Percentiles rank a stretch among this genome's conserved stretches.
Conservation (phyloP, 2,113 vertebrate species). For the Pitta sordida region DNA sequence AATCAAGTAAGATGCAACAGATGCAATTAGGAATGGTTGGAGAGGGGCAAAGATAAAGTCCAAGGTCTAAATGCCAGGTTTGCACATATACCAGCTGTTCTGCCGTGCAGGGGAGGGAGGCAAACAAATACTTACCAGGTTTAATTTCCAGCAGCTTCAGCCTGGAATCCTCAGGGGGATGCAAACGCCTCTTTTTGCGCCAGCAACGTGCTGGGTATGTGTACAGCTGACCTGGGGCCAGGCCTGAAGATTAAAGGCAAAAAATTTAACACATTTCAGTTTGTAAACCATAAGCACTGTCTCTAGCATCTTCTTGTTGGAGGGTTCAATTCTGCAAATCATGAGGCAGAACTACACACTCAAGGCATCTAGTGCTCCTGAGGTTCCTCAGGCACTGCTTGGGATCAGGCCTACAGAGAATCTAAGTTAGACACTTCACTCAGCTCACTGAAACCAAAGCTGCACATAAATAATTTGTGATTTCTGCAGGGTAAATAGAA, state of each 20-base stretch:
- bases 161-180: slow-evolving; percentile 86
- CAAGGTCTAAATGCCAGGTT: slow-evolving; percentile 6
- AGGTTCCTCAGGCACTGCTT: slow-evolving; percentile 1
- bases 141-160: slow-evolving; percentile 89
- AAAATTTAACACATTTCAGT: slow-evolving; percentile 16
- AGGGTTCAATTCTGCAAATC: background rate
- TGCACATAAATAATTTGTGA: slow-evolving; percentile 51
- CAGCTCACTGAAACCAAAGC: slow-evolving; percentile 41
- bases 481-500: slow-evolving; percentile 61
- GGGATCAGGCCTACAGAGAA: slow-evolving; percentile 37
- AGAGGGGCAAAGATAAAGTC: background rate
- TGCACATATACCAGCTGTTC: slow-evolving; percentile 7
- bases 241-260: slow-evolving; percentile 74
- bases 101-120: background rate
- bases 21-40: background rate
- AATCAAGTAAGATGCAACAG: background rate
- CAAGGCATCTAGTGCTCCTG: background rate
- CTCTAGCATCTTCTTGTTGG: background rate
- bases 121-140: slow-evolving; percentile 79
- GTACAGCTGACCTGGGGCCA: slow-evolving; percentile 91
- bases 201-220: slow-evolving; percentile 96
- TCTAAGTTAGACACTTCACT: slow-evolving; percentile 29
- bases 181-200: slow-evolving; percentile 93
- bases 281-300: slow-evolving; percentile 13
- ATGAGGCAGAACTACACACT: background rate